Percentiles rank a stretch among this genome's conserved stretches.
phyloP scores from a whole-genome alignment of 2,113 vertebrate species.

The Upupa epops region DNA sequence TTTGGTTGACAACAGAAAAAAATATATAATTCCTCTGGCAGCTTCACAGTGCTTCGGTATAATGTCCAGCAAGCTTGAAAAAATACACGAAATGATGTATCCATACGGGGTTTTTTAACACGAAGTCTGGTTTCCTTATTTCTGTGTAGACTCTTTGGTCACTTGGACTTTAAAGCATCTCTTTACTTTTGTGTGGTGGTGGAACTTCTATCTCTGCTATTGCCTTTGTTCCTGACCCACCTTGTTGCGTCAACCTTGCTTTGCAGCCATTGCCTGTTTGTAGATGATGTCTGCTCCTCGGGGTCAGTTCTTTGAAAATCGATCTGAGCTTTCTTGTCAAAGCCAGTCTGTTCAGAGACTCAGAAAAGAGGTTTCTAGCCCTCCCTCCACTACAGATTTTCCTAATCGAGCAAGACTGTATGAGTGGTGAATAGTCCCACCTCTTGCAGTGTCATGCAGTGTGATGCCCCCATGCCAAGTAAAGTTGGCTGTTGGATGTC shows the following conservation, averaged over 20 bases:
- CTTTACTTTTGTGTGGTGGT: not conserved
- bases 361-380: not conserved
- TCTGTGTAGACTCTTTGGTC: not conserved
- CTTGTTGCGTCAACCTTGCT: not conserved
- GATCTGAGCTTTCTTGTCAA: not conserved
- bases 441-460: not conserved
- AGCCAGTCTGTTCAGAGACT: not conserved
- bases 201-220: not conserved
- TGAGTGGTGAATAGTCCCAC: not conserved
- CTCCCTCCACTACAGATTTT: not conserved
- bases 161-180: not conserved
- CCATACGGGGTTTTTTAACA: not conserved
- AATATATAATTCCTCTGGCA: slow-evolving; percentile 25
- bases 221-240: not conserved
- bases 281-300: not conserved
- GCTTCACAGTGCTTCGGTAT: slow-evolving; percentile 40
- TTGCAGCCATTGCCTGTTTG: accelerated
- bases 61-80: slow-evolving; percentile 37
- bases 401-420: not conserved
- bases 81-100: not conserved
- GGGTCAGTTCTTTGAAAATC: not conserved
- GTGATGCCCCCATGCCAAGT: not conserved
- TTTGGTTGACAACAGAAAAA: slow-evolving; percentile 39
- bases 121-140: not conserved
- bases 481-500: not conserved